phyloP scores from a whole-genome alignment of 2,113 vertebrate genomes.

The Sterrhoptilus dennistouni region DNA sequence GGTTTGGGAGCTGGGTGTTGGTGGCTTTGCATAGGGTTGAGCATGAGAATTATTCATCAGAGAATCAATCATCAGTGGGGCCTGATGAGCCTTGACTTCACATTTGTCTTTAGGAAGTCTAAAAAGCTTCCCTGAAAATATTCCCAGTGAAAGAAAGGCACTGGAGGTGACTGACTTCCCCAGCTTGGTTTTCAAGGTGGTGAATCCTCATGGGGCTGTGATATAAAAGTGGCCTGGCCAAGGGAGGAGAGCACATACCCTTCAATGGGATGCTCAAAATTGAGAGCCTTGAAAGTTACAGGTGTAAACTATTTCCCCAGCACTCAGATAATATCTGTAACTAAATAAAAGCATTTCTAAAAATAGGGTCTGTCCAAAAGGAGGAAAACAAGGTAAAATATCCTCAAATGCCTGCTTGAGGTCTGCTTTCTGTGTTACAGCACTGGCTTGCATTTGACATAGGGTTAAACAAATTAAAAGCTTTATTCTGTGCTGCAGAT shows the following conservation, averaged over 20 bases:
- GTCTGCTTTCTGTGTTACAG: background rate
- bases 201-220: background rate
- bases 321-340: background rate
- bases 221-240: background rate
- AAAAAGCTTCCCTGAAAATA: background rate
- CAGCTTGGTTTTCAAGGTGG: background rate
- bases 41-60: background rate
- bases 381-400: background rate
- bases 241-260: background rate
- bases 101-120: background rate
- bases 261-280: background rate
- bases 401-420: background rate
- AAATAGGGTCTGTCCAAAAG: background rate
- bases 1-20: background rate
- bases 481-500: background rate
- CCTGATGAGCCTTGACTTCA: background rate
- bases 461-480: background rate
- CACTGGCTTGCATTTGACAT: background rate
- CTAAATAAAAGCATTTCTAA: background rate
- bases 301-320: rapidly evolving
- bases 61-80: background rate
- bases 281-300: background rate
- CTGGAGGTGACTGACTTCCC: background rate
- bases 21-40: background rate
- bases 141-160: background rate